Evolutionary conservation across 1,140 invertebrate genomes (phyloP), one percentile per base, ranked within the genome.

Genomic region (Trichonephila clavata): DNA sequence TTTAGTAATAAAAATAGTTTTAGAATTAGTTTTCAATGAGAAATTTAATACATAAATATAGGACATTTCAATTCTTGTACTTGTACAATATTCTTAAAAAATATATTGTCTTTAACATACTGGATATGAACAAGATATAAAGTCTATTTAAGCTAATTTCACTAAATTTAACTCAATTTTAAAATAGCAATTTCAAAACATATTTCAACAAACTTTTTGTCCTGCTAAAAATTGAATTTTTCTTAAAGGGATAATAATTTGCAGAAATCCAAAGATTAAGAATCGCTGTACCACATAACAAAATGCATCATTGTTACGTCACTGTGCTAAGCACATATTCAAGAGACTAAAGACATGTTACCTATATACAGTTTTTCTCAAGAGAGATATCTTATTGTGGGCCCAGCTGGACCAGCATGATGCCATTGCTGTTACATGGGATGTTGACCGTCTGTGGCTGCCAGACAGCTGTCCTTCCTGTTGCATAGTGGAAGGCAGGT

Each of bases 371-470:
- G 32, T 16, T 24, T 50, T 50, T 24, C 65, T 24, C 24, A 24
- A 68, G 65, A 68, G 65, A 8, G 24, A 21, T 21, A 68, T 14
- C 71, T 77, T 50, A 90, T 21, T 90, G 93, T 32, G 93, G 87
- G 16, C 87, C 87, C n/a, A 93, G 59, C 43, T 90, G 93, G 77
- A 93, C 86, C 81, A 93, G 80, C 93, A 93, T 93, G 61, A 93
- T 93, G 68, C 93, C 93, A 84, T 93, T 93, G 63, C 86, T 93
- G 43, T 84, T 83, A 50, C 86, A 89, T 7, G 93, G 86, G 24
- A 93, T 61, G 77, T 63, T 84, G 59, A 93, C 65, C 32, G 93
- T 80, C 6, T 50, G 43, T 50, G 92, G 92, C 43, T 90, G 93
- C 93, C 93, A 93, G 39, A 93, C 21, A 24, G 93, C 61, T 50